A percentile compares a stretch with the other conserved stretches of the same genome.
Conservation (phyloP, 64 coral and sea anemone species). For the Astreopora myriophthalma region DNA sequence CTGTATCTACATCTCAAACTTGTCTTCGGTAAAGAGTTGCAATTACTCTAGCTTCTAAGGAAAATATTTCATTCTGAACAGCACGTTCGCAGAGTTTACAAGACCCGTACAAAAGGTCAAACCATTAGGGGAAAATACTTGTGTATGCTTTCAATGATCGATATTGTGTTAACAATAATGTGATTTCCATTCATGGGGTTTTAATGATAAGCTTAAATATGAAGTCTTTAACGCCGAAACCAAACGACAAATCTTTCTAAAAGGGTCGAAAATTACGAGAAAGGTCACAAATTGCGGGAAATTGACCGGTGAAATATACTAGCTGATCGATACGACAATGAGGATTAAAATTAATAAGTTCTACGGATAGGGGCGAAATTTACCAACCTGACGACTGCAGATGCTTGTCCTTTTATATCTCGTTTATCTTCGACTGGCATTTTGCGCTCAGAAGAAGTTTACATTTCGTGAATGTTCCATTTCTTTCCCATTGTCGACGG, state of each 20-base stretch:
- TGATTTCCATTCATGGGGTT: not conserved
- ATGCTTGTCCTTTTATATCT: conserved; percentile 12
- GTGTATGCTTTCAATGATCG: not conserved
- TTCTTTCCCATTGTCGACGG: not conserved
- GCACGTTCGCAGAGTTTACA: not conserved
- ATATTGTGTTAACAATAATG: not conserved
- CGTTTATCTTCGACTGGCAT: conserved; percentile 40
- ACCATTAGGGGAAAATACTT: not conserved
- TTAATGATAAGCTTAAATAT: not conserved
- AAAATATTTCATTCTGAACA: not conserved
- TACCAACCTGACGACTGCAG: not conserved
- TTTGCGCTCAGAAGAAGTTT: not conserved
- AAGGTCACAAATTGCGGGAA: not conserved
- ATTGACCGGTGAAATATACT: not conserved
- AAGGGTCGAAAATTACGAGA: not conserved
- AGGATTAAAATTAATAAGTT: not conserved
- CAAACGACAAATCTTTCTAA: not conserved
- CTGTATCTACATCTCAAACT: too few species aligned
- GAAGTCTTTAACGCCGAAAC: not conserved
- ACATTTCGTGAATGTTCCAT: not conserved
- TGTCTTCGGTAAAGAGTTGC: not conserved
- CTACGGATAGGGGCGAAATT: too few species aligned
- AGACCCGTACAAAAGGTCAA: not conserved
- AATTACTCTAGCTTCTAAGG: not conserved
- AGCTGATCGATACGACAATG: not conserved